Conservation (phyloP, 2,888 invertebrate genomes). For the Kuschelorhynchus macadamiae region DNA sequence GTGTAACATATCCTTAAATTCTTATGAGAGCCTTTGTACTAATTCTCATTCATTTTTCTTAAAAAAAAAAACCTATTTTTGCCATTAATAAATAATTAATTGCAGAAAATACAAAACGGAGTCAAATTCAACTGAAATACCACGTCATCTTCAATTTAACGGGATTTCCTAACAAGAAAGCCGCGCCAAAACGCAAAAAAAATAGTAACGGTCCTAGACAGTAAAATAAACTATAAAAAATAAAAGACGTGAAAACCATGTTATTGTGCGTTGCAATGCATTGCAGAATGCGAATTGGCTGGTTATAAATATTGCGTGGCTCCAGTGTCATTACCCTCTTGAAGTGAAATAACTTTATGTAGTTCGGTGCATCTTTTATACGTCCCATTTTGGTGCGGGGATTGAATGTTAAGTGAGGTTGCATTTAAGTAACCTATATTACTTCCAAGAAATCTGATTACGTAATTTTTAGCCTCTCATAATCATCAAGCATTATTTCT, state of each 20-base stretch:
- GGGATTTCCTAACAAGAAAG: slow-evolving; percentile 16
- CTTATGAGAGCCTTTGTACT: too few relatives aligned
- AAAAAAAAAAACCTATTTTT: too few relatives aligned
- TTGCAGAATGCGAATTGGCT: slow-evolving; percentile 42
- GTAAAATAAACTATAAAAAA: slow-evolving; percentile 28
- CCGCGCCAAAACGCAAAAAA: slow-evolving; percentile 8
- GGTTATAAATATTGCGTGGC: slow-evolving; percentile 42
- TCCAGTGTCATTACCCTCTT: slow-evolving; percentile 40
- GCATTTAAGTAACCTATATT: too few relatives aligned
- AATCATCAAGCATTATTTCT: too few relatives aligned
- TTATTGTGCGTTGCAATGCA: slow-evolving; percentile 30
- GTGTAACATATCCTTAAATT: too few relatives aligned
- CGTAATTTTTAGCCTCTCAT: too few relatives aligned
- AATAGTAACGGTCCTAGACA: slow-evolving; percentile 22
- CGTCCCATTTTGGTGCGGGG: slow-evolving; percentile 9
- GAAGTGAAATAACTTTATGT: slow-evolving; percentile 19
- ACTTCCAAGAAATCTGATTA: too few relatives aligned
- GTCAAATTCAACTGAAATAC: too few relatives aligned
- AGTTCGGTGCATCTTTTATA: slow-evolving; percentile 31
- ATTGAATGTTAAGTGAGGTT: slow-evolving; percentile 8
- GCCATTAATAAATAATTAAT: too few relatives aligned
- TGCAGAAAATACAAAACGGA: too few relatives aligned
- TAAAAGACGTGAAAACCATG: slow-evolving; percentile 39
- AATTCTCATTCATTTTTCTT: too few relatives aligned
- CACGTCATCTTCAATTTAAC: too few relatives aligned